phyloP scores from a whole-genome alignment of 1,140 invertebrate species.

The Globodera rostochiensis region DNA sequence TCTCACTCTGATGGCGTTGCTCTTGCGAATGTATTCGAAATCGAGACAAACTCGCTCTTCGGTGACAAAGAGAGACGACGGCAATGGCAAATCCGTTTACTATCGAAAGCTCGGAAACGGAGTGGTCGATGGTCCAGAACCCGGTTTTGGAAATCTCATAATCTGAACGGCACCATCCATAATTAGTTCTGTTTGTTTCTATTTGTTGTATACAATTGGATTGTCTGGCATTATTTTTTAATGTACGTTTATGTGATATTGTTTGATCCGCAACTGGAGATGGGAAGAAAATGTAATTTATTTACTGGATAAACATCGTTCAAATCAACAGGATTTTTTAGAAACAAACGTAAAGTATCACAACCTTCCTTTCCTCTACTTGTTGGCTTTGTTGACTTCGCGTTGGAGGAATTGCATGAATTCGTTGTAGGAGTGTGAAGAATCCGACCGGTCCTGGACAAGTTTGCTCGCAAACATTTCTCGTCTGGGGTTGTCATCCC shows the following conservation, averaged over 20 bases:
- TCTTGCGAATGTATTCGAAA: not conserved
- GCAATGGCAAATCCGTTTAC: not conserved
- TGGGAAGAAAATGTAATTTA: no score
- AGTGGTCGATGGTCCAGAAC: not conserved
- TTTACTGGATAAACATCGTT: no score
- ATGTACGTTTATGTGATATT: no score
- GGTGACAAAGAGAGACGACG: not conserved
- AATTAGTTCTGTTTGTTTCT: no score
- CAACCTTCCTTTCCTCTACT: conserved; percentile 2
- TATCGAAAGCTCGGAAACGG: not conserved
- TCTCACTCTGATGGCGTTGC: not conserved
- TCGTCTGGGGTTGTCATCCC: conserved; percentile 84
- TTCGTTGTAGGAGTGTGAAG: conserved; percentile 92
- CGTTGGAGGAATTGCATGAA: conserved; percentile 85
- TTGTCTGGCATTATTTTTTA: no score
- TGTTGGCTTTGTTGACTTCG: conserved; percentile 48
- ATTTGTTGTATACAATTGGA: no score
- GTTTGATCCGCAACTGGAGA: no score
- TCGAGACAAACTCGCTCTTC: not conserved
- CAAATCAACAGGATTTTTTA: not conserved
- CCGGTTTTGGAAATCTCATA: no score
- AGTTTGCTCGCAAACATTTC: conserved; percentile 83
- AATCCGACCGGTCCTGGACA: conserved; percentile 90
- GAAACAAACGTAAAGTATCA: conserved; percentile 23
- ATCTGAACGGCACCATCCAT: no score